Percentiles rank a stretch among this genome's conserved stretches.
These are phyloP conservation scores for Pocillopora verrucosa DNA, from an alignment of 64 coral and sea anemone genomes.

Conservation along the genomic window DNA sequence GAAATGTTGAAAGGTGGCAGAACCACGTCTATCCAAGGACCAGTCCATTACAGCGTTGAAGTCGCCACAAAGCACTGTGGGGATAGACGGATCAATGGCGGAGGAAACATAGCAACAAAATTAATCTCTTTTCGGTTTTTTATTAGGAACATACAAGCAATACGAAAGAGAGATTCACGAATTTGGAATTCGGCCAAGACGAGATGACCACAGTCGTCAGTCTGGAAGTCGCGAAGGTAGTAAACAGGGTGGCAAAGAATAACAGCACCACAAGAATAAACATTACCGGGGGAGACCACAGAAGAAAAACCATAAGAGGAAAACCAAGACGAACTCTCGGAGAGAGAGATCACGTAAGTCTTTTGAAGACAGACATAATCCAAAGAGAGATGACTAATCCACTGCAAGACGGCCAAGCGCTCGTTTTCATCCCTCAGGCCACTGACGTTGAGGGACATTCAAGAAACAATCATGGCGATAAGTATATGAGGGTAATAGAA, in stretches of 20 bases:
- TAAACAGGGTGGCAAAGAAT: not conserved
- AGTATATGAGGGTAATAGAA: too few species aligned
- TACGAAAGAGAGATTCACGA: not conserved
- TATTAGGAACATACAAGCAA: not conserved
- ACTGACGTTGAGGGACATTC: too few species aligned
- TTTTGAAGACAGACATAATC: slow-evolving; percentile 35
- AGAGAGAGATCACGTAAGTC: not conserved
- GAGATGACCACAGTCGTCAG: not conserved
- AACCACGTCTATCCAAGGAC: too few species aligned
- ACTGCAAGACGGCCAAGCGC: not conserved
- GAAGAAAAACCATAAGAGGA: not conserved
- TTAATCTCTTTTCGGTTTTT: not conserved
- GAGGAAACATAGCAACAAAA: not conserved
- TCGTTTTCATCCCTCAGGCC: not conserved
- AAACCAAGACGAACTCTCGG: not conserved
- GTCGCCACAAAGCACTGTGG: not conserved
- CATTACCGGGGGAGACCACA: not conserved
- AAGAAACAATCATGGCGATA: too few species aligned
- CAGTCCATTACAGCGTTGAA: not conserved
- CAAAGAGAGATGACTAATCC: not conserved
- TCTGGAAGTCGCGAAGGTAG: not conserved
- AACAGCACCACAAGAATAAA: not conserved
- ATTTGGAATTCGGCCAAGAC: not conserved
- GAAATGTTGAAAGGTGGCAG: too few species aligned
- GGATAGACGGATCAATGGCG: not conserved